phyloP scores from a whole-genome alignment of 1,140 invertebrate genomes.

The Neodiprion pinetum region DNA sequence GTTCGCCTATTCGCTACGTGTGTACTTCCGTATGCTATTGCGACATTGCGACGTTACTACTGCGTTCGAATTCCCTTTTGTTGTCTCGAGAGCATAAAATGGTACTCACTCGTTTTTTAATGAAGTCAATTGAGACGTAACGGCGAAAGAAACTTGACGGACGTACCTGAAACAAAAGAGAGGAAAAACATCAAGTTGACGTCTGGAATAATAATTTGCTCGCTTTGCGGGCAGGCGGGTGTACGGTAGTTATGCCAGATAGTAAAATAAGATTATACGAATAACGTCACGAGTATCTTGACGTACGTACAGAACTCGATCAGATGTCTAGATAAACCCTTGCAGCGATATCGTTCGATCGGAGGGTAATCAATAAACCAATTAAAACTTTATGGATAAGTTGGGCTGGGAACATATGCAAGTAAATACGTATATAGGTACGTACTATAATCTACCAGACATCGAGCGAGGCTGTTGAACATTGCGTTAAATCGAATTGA shows the following conservation, averaged over 20 bases:
- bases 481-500: no score
- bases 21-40: no score
- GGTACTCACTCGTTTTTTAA: not conserved
- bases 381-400: not conserved
- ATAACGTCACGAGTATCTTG: not conserved
- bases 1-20: not conserved
- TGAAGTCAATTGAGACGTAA: not conserved
- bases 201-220: not conserved
- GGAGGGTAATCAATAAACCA: not conserved
- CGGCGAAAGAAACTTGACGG: not conserved
- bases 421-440: no score
- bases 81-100: not conserved
- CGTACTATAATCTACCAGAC: no score
- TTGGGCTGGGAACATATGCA: not conserved
- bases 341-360: not conserved
- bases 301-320: not conserved
- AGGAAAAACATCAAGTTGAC: not conserved
- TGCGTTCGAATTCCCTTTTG: no score
- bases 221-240: no score
- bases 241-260: not conserved
- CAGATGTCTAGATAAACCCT: not conserved
- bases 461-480: no score
- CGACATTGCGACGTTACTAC: no score
- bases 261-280: not conserved
- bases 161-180: slow-evolving; percentile 4